These are phyloP conservation scores for Coregonus suidteri DNA, from an alignment of 2,797 vertebrate genomes.

Conservation along the genomic window DNA sequence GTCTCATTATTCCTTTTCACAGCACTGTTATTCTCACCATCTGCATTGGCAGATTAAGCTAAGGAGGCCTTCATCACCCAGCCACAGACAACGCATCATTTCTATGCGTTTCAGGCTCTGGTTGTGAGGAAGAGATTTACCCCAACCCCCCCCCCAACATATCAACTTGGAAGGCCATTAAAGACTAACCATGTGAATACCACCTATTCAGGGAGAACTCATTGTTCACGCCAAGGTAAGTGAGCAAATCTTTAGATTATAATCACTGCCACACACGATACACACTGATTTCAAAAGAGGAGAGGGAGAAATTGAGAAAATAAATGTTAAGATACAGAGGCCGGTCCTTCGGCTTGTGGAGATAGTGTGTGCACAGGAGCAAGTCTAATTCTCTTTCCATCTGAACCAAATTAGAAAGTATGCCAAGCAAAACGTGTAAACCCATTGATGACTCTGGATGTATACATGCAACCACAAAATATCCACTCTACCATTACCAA, in stretches of 20 bases:
- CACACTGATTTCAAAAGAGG: slow-evolving; percentile 46
- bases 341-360: slow-evolving; percentile 42
- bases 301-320: slow-evolving; percentile 44
- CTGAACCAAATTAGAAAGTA: slow-evolving; percentile 50
- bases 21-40: slow-evolving; percentile 72
- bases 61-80: slow-evolving; percentile 75
- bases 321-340: slow-evolving; percentile 47
- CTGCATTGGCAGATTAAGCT: slow-evolving; percentile 77
- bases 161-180: slow-evolving; percentile 77
- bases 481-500: slow-evolving; percentile 25
- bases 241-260: slow-evolving; percentile 76
- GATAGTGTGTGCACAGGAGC: slow-evolving; percentile 43
- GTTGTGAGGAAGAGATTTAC: slow-evolving; percentile 46
- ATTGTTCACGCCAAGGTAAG: slow-evolving; percentile 83
- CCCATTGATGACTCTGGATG: slow-evolving; percentile 22
- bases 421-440: slow-evolving; percentile 48
- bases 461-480: slow-evolving; percentile 28
- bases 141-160: slow-evolving; percentile 21
- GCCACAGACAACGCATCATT: slow-evolving; percentile 55
- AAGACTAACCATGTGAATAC: slow-evolving; percentile 75
- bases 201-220: slow-evolving; percentile 74
- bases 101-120: slow-evolving; percentile 48
- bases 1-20: slow-evolving; percentile 67
- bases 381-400: slow-evolving; percentile 42
- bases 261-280: slow-evolving; percentile 64